phyloP scores from a whole-genome alignment of 2,888 invertebrate genomes.

The Campoletis raptor region DNA sequence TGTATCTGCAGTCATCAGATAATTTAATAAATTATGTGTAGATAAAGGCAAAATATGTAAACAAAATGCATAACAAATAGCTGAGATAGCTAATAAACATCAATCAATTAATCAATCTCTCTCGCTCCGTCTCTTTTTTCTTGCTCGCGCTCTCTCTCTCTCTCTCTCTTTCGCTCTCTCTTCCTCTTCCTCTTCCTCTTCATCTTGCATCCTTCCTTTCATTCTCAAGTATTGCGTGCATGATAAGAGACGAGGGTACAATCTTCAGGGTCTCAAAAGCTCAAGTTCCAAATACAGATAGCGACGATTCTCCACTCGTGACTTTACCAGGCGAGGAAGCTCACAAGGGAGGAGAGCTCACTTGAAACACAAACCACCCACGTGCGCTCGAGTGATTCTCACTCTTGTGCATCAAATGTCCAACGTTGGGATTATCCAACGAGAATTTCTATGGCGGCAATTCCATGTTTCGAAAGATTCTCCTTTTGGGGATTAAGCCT shows the following conservation, averaged over 20 bases:
- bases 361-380: constrained; percentile 18
- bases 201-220: not conserved
- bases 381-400: constrained; percentile 17
- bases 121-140: too few relatives aligned
- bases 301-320: constrained; percentile 50
- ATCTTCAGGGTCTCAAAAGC: constrained; percentile 44
- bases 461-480: constrained; percentile 34
- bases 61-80: too few relatives aligned
- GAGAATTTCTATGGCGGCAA: constrained; percentile 49
- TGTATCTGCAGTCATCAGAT: too few relatives aligned
- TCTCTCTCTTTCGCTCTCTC: not conserved
- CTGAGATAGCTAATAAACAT: too few relatives aligned
- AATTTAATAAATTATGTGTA: too few relatives aligned
- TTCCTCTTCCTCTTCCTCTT: not conserved
- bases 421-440: constrained; percentile 50
- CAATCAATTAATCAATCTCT: too few relatives aligned
- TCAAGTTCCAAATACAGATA: constrained; percentile 30
- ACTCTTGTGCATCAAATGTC: constrained; percentile 30
- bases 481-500: constrained; percentile 41
- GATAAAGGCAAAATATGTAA: too few relatives aligned
- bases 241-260: constrained; percentile 7
- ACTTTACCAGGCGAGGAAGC: constrained; percentile 38
- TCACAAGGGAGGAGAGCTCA: not conserved
- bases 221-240: not conserved
- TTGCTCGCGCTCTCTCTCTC: constrained; percentile 4